Percentiles rank a stretch among this genome's conserved stretches.
Conservation (phyloP, 2,113 vertebrate genomes). For the Callithrix jacchus region DNA sequence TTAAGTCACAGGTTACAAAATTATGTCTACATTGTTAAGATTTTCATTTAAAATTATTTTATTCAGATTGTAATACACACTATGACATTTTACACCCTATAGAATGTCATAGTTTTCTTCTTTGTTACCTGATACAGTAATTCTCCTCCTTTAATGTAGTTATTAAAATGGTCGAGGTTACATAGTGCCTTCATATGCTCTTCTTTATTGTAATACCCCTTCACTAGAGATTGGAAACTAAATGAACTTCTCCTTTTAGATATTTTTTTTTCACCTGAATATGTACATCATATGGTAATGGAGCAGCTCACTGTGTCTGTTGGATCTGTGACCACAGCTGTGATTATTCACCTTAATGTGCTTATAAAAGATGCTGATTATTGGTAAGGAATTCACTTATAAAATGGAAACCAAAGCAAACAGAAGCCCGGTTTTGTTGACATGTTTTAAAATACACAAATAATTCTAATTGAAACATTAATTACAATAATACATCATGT, state of each 20-base stretch:
- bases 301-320: background rate
- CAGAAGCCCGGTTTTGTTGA: background rate
- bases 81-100: background rate
- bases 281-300: background rate
- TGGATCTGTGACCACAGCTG: background rate
- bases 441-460: background rate
- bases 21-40: conserved; percentile 23
- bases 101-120: background rate
- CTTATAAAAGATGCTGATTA: background rate
- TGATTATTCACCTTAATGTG: background rate
- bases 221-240: background rate
- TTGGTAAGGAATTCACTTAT: background rate
- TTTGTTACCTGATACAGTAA: background rate
- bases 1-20: conserved; percentile 58
- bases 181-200: background rate
- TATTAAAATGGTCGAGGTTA: background rate
- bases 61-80: background rate
- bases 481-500: background rate
- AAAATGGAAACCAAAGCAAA: background rate
- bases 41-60: background rate
- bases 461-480: conserved; percentile 2
- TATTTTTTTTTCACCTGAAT: background rate
- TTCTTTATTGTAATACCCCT: background rate
- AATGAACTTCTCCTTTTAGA: background rate
- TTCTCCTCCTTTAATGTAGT: background rate